Evolutionary conservation across 2,797 vertebrate genomes (phyloP).

Genomic region (Molossus molossus): DNA sequence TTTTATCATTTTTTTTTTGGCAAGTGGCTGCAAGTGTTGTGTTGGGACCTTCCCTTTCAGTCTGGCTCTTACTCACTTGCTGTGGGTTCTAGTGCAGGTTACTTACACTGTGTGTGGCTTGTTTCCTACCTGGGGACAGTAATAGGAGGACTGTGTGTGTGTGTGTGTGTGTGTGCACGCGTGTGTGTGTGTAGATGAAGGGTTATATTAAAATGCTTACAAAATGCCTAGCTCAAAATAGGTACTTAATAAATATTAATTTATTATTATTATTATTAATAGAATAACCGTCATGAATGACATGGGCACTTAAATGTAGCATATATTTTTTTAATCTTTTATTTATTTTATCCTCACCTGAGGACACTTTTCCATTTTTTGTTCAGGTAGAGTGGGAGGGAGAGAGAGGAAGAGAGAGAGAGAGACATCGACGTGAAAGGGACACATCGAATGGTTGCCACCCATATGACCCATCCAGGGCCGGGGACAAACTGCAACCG

Average conservation of each 20-base stretch:
- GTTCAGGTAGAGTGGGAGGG: too few species aligned
- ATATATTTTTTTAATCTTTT: background rate
- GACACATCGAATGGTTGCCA: too few species aligned
- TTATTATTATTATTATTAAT: background rate
- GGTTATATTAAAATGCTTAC: conserved; percentile 10
- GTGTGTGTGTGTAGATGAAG: background rate
- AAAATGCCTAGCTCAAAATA: background rate
- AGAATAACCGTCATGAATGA: background rate
- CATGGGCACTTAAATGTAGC: background rate
- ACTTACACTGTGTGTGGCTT: background rate
- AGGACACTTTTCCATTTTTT: too few species aligned
- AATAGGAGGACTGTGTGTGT: background rate
- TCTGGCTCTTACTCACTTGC: background rate
- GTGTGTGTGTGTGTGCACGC: background rate
- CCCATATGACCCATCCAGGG: too few species aligned
- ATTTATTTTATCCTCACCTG: too few species aligned
- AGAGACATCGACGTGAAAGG: too few species aligned
- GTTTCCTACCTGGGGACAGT: background rate
- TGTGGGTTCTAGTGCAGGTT: background rate
- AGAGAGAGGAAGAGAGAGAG: too few species aligned
- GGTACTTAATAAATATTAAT: background rate
- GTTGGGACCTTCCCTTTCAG: background rate
- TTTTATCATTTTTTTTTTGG: background rate
- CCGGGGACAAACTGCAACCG: too few species aligned
- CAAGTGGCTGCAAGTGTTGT: background rate